Evolutionary conservation across 2,797 vertebrate species (phyloP).

Genomic region (Merluccius polli): DNA sequence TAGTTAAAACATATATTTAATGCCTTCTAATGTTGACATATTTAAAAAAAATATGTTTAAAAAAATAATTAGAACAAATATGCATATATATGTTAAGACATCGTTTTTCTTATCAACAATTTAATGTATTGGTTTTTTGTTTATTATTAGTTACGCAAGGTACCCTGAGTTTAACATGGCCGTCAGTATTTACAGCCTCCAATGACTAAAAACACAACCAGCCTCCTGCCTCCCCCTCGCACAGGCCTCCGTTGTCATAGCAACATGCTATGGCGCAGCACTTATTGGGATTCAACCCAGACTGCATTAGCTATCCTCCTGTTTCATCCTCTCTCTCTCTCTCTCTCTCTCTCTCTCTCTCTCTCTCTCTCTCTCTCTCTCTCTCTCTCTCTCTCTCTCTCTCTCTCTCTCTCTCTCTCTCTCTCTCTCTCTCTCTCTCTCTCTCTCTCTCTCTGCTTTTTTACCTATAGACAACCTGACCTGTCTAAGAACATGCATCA

Average conservation of each 20-base stretch:
- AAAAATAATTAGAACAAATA: no score
- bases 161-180: conserved; percentile 61
- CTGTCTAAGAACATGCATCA: conserved; percentile 46
- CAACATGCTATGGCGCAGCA: conserved; percentile 93
- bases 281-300: conserved; percentile 83
- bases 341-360: conserved; percentile 19
- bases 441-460: not conserved
- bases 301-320: conserved; percentile 66
- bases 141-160: conserved; percentile 17
- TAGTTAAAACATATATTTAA: not conserved
- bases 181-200: conserved; percentile 43
- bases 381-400: not conserved
- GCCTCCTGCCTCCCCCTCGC: conserved; percentile 58
- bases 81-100: no score
- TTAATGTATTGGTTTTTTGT: not conserved
- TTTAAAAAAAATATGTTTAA: not conserved
- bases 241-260: conserved; percentile 91
- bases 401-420: conserved; percentile 16
- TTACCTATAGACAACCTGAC: conserved; percentile 41
- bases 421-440: not conserved
- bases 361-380: not conserved
- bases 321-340: conserved; percentile 42
- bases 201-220: conserved; percentile 56
- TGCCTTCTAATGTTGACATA: not conserved
- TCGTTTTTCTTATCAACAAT: not conserved